Percentiles rank a stretch among this genome's conserved stretches.
Evolutionary conservation across 2,797 vertebrate genomes (phyloP).

Genomic region (Morus bassanus): DNA sequence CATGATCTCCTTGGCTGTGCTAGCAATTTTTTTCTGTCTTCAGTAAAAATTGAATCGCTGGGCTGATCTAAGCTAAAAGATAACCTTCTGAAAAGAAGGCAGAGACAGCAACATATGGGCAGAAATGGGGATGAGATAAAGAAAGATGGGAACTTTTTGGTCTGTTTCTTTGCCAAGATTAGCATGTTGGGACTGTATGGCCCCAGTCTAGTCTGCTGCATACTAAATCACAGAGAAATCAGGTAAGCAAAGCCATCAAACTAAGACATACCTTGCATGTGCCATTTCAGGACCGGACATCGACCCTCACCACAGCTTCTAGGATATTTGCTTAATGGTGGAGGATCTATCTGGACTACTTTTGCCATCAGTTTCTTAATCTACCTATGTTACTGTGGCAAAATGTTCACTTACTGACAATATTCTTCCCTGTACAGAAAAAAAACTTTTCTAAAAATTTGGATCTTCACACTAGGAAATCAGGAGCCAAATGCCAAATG

Average conservation of each 20-base stretch:
- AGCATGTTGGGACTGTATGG: background rate
- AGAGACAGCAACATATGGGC: background rate
- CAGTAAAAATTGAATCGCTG: background rate
- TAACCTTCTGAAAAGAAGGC: background rate
- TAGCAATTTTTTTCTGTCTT: background rate
- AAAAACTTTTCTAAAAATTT: background rate
- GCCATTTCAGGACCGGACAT: background rate
- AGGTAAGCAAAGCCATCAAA: background rate
- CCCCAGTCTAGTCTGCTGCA: background rate
- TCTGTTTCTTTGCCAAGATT: background rate
- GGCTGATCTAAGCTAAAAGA: background rate
- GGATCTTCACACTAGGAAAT: background rate
- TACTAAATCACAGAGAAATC: background rate
- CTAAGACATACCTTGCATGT: background rate
- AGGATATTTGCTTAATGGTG: background rate
- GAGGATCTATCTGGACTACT: background rate
- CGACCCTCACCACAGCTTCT: background rate
- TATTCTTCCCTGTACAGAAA: background rate
- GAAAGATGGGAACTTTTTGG: background rate
- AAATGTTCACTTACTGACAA: background rate
- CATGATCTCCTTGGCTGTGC: background rate
- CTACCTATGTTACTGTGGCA: background rate
- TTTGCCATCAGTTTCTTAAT: background rate
- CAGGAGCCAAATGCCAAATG: background rate
- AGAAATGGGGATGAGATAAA: background rate